phyloP scores from a whole-genome alignment of 2,888 invertebrate species.

The Tipula helvola region DNA sequence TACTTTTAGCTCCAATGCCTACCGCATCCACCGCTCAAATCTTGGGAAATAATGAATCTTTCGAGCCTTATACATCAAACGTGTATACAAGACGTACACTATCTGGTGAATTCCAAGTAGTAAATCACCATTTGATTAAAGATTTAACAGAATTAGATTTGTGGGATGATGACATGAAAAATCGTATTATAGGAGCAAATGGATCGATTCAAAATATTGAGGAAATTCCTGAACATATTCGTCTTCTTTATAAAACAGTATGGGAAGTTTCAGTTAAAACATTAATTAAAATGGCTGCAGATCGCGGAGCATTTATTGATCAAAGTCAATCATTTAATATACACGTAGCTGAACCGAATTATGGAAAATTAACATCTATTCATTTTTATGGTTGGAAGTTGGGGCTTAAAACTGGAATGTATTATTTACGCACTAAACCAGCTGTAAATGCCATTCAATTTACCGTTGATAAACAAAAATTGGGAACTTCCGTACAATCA shows the following conservation, averaged over 20 bases:
- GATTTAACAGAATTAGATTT: conserved; percentile 83
- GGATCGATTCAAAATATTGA: conserved; percentile 89
- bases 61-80: conserved; percentile 97
- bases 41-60: conserved; percentile 95
- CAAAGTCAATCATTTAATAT: conserved; percentile 98
- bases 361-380: conserved; percentile 90
- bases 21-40: conserved; percentile 99
- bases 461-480: conserved; percentile 80
- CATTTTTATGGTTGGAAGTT: conserved; percentile 97
- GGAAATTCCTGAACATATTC: conserved; percentile 70
- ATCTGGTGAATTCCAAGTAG: conserved; percentile 92
- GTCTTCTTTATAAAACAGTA: conserved; percentile 86
- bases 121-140: conserved; percentile 88
- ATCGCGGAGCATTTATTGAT: conserved; percentile 95
- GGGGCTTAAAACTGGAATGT: conserved; percentile 98
- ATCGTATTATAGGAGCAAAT: conserved; percentile 75
- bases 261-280: conserved; percentile 95
- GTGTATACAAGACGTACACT: conserved; percentile 88
- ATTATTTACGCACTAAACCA: conserved; percentile 91
- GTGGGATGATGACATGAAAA: conserved; percentile 95
- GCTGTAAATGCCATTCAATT: conserved; percentile 96
- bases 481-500: conserved; percentile 24
- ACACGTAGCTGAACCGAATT: conserved; percentile 89
- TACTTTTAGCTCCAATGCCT: conserved; percentile 94
- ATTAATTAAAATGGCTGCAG: conserved; percentile 93